phyloP scores from a whole-genome alignment of 2,113 vertebrate genomes.

The Dasypus novemcinctus region DNA sequence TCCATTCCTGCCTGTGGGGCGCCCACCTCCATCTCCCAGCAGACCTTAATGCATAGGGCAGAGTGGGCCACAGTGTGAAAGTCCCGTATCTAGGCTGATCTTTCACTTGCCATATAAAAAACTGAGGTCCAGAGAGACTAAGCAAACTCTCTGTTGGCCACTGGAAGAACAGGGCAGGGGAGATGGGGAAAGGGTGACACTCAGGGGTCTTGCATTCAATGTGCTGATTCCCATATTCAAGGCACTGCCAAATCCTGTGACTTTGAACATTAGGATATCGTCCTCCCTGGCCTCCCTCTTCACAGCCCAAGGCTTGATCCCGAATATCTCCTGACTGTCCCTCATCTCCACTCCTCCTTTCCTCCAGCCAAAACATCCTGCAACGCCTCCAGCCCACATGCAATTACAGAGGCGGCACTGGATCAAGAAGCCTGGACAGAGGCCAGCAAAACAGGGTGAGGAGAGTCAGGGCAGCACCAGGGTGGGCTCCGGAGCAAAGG shows the following conservation, averaged over 20 bases:
- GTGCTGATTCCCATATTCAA: not conserved
- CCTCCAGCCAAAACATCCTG: not conserved
- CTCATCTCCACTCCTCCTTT: not conserved
- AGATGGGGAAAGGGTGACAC: too few relatives aligned
- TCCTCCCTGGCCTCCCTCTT: not conserved
- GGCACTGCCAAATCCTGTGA: not conserved
- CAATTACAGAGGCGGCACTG: not conserved
- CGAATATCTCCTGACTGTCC: not conserved
- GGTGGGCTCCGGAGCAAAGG: not conserved
- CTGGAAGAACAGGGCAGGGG: not conserved
- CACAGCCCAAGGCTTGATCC: not conserved
- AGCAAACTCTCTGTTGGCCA: not conserved
- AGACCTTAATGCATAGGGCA: not conserved
- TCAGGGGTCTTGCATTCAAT: not conserved
- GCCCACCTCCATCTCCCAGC: not conserved
- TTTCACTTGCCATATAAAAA: not conserved
- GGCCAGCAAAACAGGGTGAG: not conserved
- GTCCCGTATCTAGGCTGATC: not conserved
- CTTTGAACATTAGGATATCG: not conserved
- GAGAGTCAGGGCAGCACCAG: accelerated
- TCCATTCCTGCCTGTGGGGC: not conserved
- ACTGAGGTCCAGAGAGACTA: not conserved
- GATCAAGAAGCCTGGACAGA: not conserved
- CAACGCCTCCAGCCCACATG: not conserved
- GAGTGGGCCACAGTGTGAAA: not conserved